Percentiles rank a stretch among this genome's conserved stretches.
Evolutionary conservation across 1,140 invertebrate genomes (phyloP).

Genomic region (Tetragonula clypearis): DNA sequence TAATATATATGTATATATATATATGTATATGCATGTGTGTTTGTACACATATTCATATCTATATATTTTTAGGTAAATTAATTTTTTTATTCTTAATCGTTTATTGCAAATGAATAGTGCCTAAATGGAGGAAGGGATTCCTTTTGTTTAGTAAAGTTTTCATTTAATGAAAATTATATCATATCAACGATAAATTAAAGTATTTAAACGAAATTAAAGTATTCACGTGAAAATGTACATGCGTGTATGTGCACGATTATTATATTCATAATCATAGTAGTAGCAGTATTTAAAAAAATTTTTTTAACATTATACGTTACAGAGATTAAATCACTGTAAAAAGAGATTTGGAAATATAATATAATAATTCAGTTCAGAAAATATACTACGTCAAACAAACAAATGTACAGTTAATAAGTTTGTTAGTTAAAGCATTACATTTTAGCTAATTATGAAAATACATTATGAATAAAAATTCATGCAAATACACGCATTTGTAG

Average conservation of each 20-base stretch:
- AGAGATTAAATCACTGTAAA: not conserved
- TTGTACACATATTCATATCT: too few relatives aligned
- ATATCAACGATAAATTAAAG: not conserved
- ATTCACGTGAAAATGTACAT: not conserved
- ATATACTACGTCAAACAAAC: not conserved
- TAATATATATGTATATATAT: too few relatives aligned
- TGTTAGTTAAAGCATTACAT: not conserved
- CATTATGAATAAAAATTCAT: not conserved
- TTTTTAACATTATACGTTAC: not conserved
- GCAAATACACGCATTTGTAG: conserved; percentile 3
- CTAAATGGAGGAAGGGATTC: not conserved
- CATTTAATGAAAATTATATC: conserved; percentile 13
- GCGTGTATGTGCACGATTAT: not conserved
- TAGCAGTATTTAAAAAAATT: not conserved
- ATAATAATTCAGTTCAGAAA: not conserved
- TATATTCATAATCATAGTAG: not conserved
- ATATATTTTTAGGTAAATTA: not conserved
- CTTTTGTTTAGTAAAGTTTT: not conserved
- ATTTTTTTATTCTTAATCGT: not conserved
- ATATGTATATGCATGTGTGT: too few relatives aligned
- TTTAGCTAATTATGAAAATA: not conserved
- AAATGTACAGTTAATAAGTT: not conserved
- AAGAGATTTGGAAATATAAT: not conserved
- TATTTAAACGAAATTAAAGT: not conserved
- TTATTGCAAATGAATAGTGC: not conserved